phyloP scores from a whole-genome alignment of 2,797 vertebrate species.

The Odontamblyopus lacepedii region DNA sequence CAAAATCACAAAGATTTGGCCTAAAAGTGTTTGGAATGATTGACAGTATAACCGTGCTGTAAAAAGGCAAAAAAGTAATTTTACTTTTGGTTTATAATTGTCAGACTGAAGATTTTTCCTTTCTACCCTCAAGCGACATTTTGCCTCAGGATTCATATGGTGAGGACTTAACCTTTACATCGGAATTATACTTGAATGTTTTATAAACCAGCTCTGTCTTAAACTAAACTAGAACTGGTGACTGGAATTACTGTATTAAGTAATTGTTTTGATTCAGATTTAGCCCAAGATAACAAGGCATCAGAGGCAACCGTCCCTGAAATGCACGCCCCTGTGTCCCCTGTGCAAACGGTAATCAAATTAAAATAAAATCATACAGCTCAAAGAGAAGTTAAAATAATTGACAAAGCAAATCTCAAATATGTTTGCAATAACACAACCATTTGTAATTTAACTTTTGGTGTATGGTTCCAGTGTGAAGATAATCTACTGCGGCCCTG shows the following conservation, averaged over 20 bases:
- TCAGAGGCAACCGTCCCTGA: not conserved
- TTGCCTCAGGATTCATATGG: slow-evolving; percentile 21
- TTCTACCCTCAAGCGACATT: slow-evolving; percentile 1
- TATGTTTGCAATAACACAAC: not conserved
- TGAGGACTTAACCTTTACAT: slow-evolving; percentile 29
- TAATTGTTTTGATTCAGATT: not conserved
- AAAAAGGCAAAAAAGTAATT: not conserved
- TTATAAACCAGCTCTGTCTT: not conserved
- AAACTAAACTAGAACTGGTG: not conserved
- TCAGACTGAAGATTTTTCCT: slow-evolving; percentile 8
- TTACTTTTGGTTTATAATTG: not conserved
- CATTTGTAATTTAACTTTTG: not conserved
- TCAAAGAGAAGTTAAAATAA: not conserved
- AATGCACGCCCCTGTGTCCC: not conserved
- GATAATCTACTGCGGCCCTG: not conserved
- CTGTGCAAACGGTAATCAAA: not conserved
- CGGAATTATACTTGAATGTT: not conserved
- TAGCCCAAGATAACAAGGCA: too few species aligned
- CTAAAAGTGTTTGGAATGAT: too few species aligned
- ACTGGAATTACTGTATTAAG: not conserved
- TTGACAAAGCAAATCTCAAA: not conserved
- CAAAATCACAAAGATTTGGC: not conserved
- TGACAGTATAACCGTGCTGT: too few species aligned
- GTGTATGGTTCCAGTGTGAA: not conserved
- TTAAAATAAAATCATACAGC: not conserved